These are phyloP conservation scores for Daphoenositta chrysoptera DNA, from an alignment of 2,113 vertebrate genomes.

Conservation along the genomic window DNA sequence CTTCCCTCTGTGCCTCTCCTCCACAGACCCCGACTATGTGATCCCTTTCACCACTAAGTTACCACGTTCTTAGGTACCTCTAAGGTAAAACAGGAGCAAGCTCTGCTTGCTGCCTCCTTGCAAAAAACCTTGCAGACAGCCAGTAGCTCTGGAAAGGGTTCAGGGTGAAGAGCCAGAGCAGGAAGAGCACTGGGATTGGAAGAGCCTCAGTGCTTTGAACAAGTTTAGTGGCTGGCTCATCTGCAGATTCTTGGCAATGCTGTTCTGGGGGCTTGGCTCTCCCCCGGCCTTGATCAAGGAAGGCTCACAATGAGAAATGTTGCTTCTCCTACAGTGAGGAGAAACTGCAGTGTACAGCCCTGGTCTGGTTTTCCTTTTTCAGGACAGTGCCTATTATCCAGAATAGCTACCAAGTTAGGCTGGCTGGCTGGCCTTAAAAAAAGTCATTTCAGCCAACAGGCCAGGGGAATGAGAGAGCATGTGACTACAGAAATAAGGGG, in stretches of 20 bases:
- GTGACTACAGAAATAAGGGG: not conserved
- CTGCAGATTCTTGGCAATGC: not conserved
- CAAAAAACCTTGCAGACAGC: not conserved
- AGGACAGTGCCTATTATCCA: not conserved
- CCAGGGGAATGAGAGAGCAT: not conserved
- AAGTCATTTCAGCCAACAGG: not conserved
- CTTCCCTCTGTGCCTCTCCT: not conserved
- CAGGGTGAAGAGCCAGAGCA: not conserved
- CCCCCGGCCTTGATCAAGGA: not conserved
- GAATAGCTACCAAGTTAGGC: not conserved
- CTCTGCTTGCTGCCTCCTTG: not conserved
- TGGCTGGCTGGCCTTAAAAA: not conserved
- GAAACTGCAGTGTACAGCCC: not conserved
- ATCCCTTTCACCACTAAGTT: not conserved
- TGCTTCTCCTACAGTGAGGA: not conserved
- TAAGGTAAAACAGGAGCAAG: not conserved
- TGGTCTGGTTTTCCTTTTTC: not conserved
- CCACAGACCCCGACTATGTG: fast-evolving
- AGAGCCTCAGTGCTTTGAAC: not conserved
- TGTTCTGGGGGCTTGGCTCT: not conserved
- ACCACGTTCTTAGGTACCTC: not conserved
- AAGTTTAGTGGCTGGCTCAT: not conserved
- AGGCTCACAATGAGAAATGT: not conserved
- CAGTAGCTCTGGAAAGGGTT: not conserved
- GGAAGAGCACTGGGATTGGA: not conserved